These are phyloP conservation scores for Stenodema calcarata DNA, from an alignment of 2,888 invertebrate species.

Conservation along the genomic window DNA sequence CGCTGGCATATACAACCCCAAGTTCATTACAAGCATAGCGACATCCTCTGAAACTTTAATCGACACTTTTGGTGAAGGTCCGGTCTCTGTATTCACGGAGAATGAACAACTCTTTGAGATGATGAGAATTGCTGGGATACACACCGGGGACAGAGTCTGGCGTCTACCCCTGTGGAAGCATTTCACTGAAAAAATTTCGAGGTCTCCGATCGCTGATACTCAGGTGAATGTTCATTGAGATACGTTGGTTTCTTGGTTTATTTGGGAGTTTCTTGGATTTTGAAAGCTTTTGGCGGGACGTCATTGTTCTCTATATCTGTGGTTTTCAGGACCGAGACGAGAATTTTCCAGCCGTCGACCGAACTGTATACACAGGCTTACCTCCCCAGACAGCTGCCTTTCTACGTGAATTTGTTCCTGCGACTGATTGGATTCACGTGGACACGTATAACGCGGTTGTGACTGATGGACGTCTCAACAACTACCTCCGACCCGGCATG, in stretches of 20 bases:
- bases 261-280: no score
- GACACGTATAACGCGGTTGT: slow-evolving; percentile 79
- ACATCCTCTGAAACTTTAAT: slow-evolving; percentile 73
- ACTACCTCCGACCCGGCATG: slow-evolving; percentile 71
- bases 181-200: slow-evolving; percentile 47
- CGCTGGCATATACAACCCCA: slow-evolving; percentile 76
- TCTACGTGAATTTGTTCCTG: slow-evolving; percentile 74
- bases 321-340: slow-evolving; percentile 30
- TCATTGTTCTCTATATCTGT: background rate
- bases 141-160: slow-evolving; percentile 83
- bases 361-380: slow-evolving; percentile 48
- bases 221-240: background rate
- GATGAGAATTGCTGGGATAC: slow-evolving; percentile 71
- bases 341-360: slow-evolving; percentile 3
- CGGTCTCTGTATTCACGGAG: slow-evolving; percentile 77
- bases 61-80: slow-evolving; percentile 70
- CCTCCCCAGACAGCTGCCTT: slow-evolving; percentile 62
- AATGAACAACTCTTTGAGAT: slow-evolving; percentile 72
- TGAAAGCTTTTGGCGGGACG: no score
- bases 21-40: slow-evolving; percentile 77
- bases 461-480: slow-evolving; percentile 65
- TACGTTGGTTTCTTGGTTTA: background rate
- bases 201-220: slow-evolving; percentile 42
- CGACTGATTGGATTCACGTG: slow-evolving; percentile 77
- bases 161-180: slow-evolving; percentile 71